A percentile compares a stretch with the other conserved stretches of the same genome.
Conservation (phyloP, 2,797 vertebrate genomes). For the Tolypeutes matacus region DNA sequence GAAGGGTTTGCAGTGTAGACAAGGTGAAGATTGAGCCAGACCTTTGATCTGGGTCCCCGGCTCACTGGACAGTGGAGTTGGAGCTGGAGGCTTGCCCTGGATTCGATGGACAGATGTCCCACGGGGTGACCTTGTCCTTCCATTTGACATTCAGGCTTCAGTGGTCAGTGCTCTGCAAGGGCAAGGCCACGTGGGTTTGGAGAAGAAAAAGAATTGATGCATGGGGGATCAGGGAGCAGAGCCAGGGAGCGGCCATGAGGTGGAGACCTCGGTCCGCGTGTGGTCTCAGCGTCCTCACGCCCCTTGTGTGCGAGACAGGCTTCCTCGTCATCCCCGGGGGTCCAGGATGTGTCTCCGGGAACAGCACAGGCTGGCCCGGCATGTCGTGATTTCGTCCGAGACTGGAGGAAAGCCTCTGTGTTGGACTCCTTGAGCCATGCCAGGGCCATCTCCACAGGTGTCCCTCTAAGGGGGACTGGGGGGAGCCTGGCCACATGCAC, state of each 20-base stretch:
- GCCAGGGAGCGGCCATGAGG: fast-evolving
- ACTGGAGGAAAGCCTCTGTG: not conserved
- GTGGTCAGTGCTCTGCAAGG: fast-evolving
- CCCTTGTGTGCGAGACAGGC: not conserved
- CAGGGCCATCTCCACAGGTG: too few relatives aligned
- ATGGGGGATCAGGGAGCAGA: not conserved
- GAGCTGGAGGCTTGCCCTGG: not conserved
- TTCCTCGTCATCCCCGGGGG: not conserved
- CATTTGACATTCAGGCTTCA: not conserved
- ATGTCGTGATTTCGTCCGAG: not conserved
- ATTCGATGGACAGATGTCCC: not conserved
- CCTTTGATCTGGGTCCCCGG: not conserved
- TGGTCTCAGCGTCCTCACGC: too few relatives aligned
- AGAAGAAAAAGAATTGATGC: not conserved
- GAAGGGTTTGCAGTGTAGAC: not conserved
- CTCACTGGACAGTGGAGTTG: not conserved
- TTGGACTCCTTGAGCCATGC: not conserved
- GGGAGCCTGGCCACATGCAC: not conserved
- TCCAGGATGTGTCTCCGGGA: not conserved
- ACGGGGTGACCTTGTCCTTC: fast-evolving
- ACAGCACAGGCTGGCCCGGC: too few relatives aligned
- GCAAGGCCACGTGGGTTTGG: too few relatives aligned
- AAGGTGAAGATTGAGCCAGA: not conserved
- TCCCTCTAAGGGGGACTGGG: not conserved
- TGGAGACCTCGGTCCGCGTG: not conserved